These are phyloP conservation scores for Folsomia candida DNA, from an alignment of 2,888 invertebrate genomes.

Conservation along the genomic window DNA sequence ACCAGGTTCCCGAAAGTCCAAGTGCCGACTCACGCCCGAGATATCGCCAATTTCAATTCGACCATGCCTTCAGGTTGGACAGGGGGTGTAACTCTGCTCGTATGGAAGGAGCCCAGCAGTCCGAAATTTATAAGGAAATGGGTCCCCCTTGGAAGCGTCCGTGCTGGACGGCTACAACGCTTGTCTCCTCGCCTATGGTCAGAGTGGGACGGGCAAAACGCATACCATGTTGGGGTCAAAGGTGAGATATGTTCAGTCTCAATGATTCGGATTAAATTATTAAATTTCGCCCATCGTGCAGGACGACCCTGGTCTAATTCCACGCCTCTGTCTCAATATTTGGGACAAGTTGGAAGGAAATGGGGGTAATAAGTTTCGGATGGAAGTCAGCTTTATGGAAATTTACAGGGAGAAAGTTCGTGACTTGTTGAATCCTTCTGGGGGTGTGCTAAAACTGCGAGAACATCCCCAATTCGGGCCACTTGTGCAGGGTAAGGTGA, in stretches of 20 bases:
- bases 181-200: constrained; percentile 58
- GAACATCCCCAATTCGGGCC: constrained; percentile 77
- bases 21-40: constrained; percentile 47
- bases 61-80: constrained; percentile 47
- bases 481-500: constrained; percentile 70
- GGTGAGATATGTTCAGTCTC: constrained; percentile 47
- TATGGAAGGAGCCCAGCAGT: constrained; percentile 40
- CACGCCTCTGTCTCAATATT: constrained; percentile 56
- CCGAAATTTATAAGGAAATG: constrained; percentile 65
- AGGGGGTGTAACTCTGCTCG: constrained; percentile 13
- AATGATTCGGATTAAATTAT: too few relatives aligned
- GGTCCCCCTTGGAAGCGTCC: constrained; percentile 64
- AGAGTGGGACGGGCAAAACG: constrained; percentile 58
- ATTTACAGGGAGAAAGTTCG: constrained; percentile 67
- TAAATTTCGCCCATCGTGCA: too few relatives aligned
- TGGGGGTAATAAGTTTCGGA: constrained; percentile 27
- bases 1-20: constrained; percentile 49
- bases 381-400: constrained; percentile 57
- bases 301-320: constrained; percentile 56
- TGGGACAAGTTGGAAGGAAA: constrained; percentile 49
- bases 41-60: constrained; percentile 47
- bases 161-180: constrained; percentile 62
- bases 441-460: constrained; percentile 64
- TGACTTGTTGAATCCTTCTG: constrained; percentile 60
- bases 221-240: constrained; percentile 57